phyloP scores from a whole-genome alignment of 2,888 invertebrate genomes.

The Anaspis maculata region DNA sequence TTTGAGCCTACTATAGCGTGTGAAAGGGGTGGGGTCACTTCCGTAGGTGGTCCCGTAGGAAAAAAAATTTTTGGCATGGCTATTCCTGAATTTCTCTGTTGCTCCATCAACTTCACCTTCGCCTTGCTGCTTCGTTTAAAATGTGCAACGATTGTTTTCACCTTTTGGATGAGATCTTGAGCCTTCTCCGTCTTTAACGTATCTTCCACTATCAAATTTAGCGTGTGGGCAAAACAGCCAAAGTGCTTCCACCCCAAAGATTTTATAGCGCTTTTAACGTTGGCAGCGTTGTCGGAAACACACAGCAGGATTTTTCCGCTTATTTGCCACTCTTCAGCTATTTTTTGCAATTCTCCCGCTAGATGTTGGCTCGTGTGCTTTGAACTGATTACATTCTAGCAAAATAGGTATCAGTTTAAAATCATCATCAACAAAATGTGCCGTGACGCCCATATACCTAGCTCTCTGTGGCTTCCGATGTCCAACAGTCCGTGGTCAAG shows the following conservation, averaged over 20 bases:
- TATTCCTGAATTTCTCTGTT: slow-evolving; percentile 8
- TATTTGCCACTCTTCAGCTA: slow-evolving; percentile 14
- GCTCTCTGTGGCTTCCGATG: slow-evolving; percentile 25
- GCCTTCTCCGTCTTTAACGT: slow-evolving; percentile 13
- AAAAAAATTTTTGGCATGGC: slow-evolving; percentile 1
- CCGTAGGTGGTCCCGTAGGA: too few relatives aligned
- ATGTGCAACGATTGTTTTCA: slow-evolving; percentile 15
- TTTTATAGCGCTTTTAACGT: slow-evolving; percentile 20
- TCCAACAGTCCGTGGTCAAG: slow-evolving; percentile 31
- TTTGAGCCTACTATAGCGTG: too few relatives aligned
- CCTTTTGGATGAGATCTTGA: slow-evolving; percentile 9
- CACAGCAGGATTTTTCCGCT: slow-evolving; percentile 18
- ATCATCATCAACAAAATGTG: slow-evolving; percentile 11
- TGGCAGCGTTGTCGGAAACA: slow-evolving; percentile 25
- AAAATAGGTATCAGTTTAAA: slow-evolving; percentile 11
- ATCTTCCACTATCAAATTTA: slow-evolving; percentile 25
- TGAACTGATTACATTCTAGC: slow-evolving; percentile 17
- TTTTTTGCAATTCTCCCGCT: slow-evolving; percentile 6
- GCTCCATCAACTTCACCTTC: slow-evolving; percentile 7
- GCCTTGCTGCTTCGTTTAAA: slow-evolving; percentile 14
- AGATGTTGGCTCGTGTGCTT: slow-evolving; percentile 20
- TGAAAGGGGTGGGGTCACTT: too few relatives aligned
- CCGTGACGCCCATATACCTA: slow-evolving; percentile 26
- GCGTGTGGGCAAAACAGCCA: slow-evolving; percentile 25
- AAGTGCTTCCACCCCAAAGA: slow-evolving; percentile 18